Evolutionary conservation across 1,140 invertebrate species (phyloP), one percentile per base, ranked within the genome.

Genomic region (Agraylea sexmaculata): DNA sequence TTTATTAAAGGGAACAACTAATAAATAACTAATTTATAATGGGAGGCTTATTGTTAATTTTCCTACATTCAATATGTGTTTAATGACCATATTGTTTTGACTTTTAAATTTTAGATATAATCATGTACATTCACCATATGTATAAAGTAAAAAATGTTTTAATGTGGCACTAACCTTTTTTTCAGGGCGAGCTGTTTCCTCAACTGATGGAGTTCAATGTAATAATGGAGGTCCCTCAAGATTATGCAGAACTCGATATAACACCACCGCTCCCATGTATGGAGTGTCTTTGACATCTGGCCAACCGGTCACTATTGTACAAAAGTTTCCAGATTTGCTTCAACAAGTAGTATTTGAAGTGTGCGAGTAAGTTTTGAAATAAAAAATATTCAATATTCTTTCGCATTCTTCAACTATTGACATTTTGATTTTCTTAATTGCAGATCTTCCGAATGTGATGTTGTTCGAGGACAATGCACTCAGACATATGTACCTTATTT

Each of bases 281-380:
- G 88, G 88, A 4, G 84, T 91, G 16, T 89, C 85, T 16, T 65
- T 92, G 4, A 92, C 88, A 2, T 89, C 86, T 15, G 87, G 87
- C 8, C 84, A 90, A 58, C 86, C 87, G 1, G 87, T 91, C 36
- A 90, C 87, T 20, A 92, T 92, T 48, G 87, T 91, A 16, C 88
- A 92, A 65, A 92, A 91, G 60, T 92, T 92, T 55, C 88, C 88
- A 2, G 87, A 91, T 66, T 68, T 92, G n/a, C 60, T 92, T 21
- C 88, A 92, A 56, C 88, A 92, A 69, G 87, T 91, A 31, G 85
- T 92, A 31, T 92, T 88, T 53, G 87, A 91, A 66, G 84, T 87
- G 42, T 83, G 80, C 75, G 77, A 80, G 78, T 74, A 46, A 72
- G 71, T 71, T 44, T 48, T 6, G 13, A 13, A 32, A 32, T 32